Evolutionary conservation across 2,113 vertebrate genomes (phyloP), one percentile per base, ranked within the genome.

Genomic region (Canis aureus): DNA sequence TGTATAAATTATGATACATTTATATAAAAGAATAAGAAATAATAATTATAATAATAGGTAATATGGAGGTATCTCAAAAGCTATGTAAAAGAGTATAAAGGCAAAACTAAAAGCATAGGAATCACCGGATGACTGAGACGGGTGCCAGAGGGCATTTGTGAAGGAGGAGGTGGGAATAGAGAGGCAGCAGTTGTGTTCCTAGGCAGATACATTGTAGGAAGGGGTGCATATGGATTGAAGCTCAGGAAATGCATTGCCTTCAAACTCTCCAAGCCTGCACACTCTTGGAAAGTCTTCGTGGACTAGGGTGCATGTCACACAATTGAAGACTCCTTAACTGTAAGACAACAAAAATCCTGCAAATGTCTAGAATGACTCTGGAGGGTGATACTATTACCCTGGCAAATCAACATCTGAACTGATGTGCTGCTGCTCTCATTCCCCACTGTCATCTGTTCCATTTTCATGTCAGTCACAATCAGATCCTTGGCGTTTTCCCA

Each of bases 151-250:
- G 43, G 10, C 38, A 27, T 0, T 7, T 27, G 51, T 5, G 32
- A 66, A 78, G 5, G 11, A n/a, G 27, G 0, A 8, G 66, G 23
- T 43, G 64, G 27, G 35, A 64, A 55, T 22, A 32, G 38, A 60
- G 49, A 22, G 8, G 22, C 12, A 25, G 35, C 27, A 32, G 49
- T 5, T 69, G 17, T 71, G 55, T 84, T 79, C 29, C 4, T 9
- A 3, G 69, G 69, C 55, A 57, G 55, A 9, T 27, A 51, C 6
- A 17, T 57, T 32, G 51, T 23, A 79, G 38, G 13, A 23, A 89
- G 10, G 17, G 66, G 9, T 19, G 1, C 0, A 0, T 4, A 1
- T 27, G 35, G 51, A 76, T 0, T 27, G 23, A 32, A 57, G 13
- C 38, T 92, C 74, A 55, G 59, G 43, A 88, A 57, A 57, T 17